phyloP scores from a whole-genome alignment of 2,113 vertebrate genomes.

The Tetrax tetrax region DNA sequence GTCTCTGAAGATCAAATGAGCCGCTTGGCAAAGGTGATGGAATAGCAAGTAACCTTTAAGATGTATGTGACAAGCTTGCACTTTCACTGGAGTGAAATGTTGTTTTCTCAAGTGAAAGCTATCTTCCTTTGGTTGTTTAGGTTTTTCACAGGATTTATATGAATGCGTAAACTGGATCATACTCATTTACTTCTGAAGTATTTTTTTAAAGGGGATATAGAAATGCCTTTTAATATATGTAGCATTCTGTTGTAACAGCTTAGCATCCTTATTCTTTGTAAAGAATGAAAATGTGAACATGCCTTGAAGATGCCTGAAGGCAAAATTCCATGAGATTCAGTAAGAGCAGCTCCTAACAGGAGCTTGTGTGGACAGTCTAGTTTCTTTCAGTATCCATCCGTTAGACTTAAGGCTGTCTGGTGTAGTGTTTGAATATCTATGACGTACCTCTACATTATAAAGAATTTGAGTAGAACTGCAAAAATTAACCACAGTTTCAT shows the following conservation, averaged over 20 bases:
- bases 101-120: not conserved
- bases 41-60: not conserved
- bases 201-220: not conserved
- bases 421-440: not conserved
- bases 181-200: not conserved
- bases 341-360: not conserved
- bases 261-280: not conserved
- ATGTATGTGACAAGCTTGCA: not conserved
- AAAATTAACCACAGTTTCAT: not conserved
- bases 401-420: not conserved
- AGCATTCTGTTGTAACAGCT: not conserved
- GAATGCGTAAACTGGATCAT: not conserved
- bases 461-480: not conserved
- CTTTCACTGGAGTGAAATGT: not conserved
- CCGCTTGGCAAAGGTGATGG: slow-evolving; percentile 92
- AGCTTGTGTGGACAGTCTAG: not conserved
- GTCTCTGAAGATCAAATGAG: slow-evolving; percentile 97
- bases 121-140: not conserved
- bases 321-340: not conserved
- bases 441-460: not conserved
- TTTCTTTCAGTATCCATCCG: not conserved
- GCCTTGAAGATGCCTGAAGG: not conserved
- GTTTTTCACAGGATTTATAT: not conserved
- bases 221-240: not conserved
- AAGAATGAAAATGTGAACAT: not conserved